These are phyloP conservation scores for Nasonia giraulti DNA, from an alignment of 1,140 invertebrate genomes.

Conservation along the genomic window DNA sequence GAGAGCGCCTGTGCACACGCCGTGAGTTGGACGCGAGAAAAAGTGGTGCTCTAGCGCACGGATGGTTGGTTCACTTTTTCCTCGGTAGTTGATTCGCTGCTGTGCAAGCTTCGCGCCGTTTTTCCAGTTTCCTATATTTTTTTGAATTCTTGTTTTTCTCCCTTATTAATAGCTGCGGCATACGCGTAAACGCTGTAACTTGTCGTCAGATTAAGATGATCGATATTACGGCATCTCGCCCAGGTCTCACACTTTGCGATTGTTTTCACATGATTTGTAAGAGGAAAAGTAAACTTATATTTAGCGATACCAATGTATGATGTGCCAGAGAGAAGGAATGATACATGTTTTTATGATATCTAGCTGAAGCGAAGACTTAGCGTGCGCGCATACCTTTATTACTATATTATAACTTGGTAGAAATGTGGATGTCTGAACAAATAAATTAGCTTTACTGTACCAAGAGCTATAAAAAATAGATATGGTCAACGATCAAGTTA, in stretches of 20 bases:
- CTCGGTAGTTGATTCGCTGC: conserved; percentile 21
- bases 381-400: conserved; percentile 73
- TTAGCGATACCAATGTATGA: conserved; percentile 75
- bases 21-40: conserved; percentile 22
- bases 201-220: conserved; percentile 26
- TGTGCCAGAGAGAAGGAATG: conserved; percentile 73
- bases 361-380: conserved; percentile 75
- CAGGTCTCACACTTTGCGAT: conserved; percentile 52
- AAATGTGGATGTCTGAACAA: conserved; percentile 76
- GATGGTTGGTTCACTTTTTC: conserved; percentile 43
- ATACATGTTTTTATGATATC: conserved; percentile 75
- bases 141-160: conserved; percentile 47
- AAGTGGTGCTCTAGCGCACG: conserved; percentile 7
- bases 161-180: conserved; percentile 48
- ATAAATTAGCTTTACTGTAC: conserved; percentile 75
- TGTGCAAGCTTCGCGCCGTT: conserved; percentile 38
- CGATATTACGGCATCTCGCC: conserved; percentile 28
- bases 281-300: conserved; percentile 70
- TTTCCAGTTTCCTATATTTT: conserved; percentile 41
- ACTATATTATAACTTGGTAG: conserved; percentile 75
- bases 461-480: conserved; percentile 72
- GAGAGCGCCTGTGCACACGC: conserved; percentile 18
- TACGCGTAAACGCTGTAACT: conserved; percentile 38
- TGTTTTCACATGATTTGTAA: conserved; percentile 68
- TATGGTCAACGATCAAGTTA: conserved; percentile 65